Evolutionary conservation across 2,113 vertebrate species (phyloP).

Genomic region (Mormyrus lacerda): DNA sequence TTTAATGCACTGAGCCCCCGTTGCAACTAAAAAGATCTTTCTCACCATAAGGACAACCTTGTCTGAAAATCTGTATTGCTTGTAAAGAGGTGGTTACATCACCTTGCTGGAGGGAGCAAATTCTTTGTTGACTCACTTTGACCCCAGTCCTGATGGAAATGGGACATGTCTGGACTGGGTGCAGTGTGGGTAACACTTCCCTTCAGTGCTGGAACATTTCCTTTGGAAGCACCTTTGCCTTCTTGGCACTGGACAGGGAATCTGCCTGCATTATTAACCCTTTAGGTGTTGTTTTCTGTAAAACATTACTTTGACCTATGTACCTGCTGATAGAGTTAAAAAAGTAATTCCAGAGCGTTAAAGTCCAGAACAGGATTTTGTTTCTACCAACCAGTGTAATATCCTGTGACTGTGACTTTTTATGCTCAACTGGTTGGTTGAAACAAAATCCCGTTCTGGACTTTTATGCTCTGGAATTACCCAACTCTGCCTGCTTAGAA

Average conservation of each 20-base stretch:
- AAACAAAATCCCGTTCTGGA: no score
- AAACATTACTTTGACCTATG: not conserved
- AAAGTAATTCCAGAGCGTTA: no score
- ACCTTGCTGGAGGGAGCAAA: not conserved
- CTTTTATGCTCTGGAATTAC: no score
- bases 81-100: not conserved
- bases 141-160: not conserved
- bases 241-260: not conserved
- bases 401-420: no score
- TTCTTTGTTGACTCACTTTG: constrained; percentile 7
- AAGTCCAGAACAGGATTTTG: no score
- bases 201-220: not conserved
- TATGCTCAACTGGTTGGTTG: no score
- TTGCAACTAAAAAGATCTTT: not conserved
- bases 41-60: not conserved
- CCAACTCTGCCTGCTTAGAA: not conserved
- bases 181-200: not conserved
- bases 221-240: not conserved
- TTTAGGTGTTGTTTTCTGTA: not conserved
- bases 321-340: not conserved
- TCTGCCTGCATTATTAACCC: not conserved
- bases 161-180: not conserved
- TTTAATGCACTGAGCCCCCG: not conserved
- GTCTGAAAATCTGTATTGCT: not conserved
- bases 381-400: no score